phyloP scores from a whole-genome alignment of 2,888 invertebrate species.

The Cremastinae sp. region DNA sequence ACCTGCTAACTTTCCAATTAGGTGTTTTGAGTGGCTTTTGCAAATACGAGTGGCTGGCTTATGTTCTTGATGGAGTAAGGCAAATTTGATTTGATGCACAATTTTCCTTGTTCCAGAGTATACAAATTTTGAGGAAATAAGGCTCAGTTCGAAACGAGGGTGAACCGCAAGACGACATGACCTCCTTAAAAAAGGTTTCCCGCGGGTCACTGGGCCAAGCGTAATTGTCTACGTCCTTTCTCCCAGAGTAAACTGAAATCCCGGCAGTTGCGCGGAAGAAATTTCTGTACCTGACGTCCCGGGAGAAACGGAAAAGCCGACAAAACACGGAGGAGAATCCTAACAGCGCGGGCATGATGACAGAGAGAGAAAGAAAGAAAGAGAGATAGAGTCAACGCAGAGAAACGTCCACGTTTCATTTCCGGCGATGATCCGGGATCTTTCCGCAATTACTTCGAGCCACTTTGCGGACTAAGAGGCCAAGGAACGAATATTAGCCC shows the following conservation, averaged over 20 bases:
- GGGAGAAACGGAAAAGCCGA: slow-evolving; percentile 20
- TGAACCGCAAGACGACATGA: slow-evolving; percentile 2
- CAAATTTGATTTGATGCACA: slow-evolving; percentile 34
- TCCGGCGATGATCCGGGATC: slow-evolving; percentile 58
- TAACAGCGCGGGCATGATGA: slow-evolving; percentile 5
- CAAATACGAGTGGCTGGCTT: slow-evolving; percentile 12
- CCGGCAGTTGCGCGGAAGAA: slow-evolving; percentile 15
- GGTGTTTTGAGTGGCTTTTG: background rate
- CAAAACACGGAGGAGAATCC: slow-evolving; percentile 20
- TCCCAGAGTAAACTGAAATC: slow-evolving; percentile 43
- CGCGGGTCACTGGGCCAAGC: slow-evolving; percentile 51
- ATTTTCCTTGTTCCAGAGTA: slow-evolving; percentile 20
- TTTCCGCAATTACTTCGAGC: slow-evolving; percentile 69
- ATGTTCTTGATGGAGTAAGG: background rate
- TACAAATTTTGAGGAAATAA: slow-evolving; percentile 1
- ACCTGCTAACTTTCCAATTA: background rate
- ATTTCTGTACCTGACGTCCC: background rate
- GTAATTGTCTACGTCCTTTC: slow-evolving; percentile 48
- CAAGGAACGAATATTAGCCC: slow-evolving; percentile 27
- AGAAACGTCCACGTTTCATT: slow-evolving; percentile 48
- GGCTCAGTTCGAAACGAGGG: slow-evolving; percentile 5
- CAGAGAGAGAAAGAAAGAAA: slow-evolving; percentile 6
- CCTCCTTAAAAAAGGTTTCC: slow-evolving; percentile 31
- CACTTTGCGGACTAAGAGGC: slow-evolving; percentile 29
- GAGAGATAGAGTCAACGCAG: slow-evolving; percentile 34